A percentile compares a stretch with the other conserved stretches of the same genome.
These are phyloP conservation scores for Asobara japonica DNA, from an alignment of 1,140 invertebrate genomes.

Conservation along the genomic window DNA sequence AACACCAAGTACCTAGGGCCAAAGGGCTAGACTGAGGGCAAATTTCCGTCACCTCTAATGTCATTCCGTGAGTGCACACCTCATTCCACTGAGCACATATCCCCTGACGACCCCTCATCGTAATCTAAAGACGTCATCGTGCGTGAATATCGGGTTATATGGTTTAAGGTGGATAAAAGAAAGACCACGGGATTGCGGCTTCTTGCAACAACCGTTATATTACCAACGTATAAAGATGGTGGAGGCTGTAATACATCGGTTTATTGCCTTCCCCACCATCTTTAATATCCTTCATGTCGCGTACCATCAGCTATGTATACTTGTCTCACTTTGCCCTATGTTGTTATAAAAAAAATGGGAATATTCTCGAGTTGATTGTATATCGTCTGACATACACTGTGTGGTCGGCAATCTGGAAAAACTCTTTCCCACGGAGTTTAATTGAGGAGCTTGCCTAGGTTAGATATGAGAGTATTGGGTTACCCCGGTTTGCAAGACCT, in stretches of 20 bases:
- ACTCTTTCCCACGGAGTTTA: conserved; percentile 35
- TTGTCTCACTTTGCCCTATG: neutral
- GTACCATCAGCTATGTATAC: neutral
- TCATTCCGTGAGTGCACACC: neutral
- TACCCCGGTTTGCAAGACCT: conserved; percentile 17
- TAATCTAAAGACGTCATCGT: neutral
- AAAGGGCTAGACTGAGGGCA: neutral
- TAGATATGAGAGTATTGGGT: conserved; percentile 14
- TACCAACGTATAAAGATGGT: neutral
- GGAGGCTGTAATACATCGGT: neutral
- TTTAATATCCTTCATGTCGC: neutral
- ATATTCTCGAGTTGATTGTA: neutral
- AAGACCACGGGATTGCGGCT: conserved; percentile 1
- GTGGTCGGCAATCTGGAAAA: neutral
- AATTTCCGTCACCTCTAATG: neutral
- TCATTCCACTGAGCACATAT: neutral
- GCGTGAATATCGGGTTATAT: conserved; percentile 7
- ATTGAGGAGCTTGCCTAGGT: conserved; percentile 12
- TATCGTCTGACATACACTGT: neutral
- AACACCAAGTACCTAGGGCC: neutral
- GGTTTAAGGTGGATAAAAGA: neutral
- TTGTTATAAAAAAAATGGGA: neutral
- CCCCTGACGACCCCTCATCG: neutral
- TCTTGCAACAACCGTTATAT: conserved; percentile 2
- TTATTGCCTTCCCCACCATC: neutral